These are phyloP conservation scores for Trachelus tabidus DNA, from an alignment of 2,888 invertebrate genomes.

Conservation along the genomic window DNA sequence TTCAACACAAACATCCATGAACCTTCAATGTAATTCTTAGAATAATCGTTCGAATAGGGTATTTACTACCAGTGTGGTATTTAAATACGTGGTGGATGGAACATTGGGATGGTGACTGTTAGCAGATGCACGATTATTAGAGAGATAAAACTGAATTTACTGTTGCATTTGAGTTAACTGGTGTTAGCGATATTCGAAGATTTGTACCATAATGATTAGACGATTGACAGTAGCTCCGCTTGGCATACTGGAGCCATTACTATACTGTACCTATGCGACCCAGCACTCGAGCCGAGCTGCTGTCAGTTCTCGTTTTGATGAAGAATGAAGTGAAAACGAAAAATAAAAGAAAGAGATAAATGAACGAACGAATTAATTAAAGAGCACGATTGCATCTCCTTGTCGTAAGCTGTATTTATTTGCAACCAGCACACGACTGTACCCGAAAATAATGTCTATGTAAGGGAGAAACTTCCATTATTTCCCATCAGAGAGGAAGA, in stretches of 20 bases:
- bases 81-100: slow-evolving; percentile 24
- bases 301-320: slow-evolving; percentile 12
- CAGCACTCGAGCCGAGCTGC: slow-evolving; percentile 39
- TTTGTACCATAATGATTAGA: slow-evolving; percentile 13
- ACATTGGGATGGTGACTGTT: slow-evolving; percentile 4
- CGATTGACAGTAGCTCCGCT: slow-evolving; percentile 34
- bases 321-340: slow-evolving; percentile 19
- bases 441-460: too few relatives aligned
- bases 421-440: slow-evolving; percentile 33
- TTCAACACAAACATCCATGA: too few relatives aligned
- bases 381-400: slow-evolving; percentile 5
- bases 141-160: neutral
- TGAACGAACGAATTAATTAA: slow-evolving; percentile 22
- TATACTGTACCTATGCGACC: slow-evolving; percentile 44
- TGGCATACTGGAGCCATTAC: slow-evolving; percentile 44
- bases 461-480: too few relatives aligned
- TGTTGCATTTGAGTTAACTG: slow-evolving; percentile 5
- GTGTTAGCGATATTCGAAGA: slow-evolving; percentile 10
- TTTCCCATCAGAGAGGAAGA: too few relatives aligned
- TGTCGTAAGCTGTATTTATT: slow-evolving; percentile 41
- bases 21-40: too few relatives aligned
- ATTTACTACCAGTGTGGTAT: slow-evolving; percentile 30
- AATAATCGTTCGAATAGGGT: slow-evolving; percentile 22
- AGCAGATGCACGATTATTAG: slow-evolving; percentile 2
- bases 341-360: slow-evolving; percentile 16